phyloP scores from a whole-genome alignment of 2,113 vertebrate species.

The Rattus rattus region DNA sequence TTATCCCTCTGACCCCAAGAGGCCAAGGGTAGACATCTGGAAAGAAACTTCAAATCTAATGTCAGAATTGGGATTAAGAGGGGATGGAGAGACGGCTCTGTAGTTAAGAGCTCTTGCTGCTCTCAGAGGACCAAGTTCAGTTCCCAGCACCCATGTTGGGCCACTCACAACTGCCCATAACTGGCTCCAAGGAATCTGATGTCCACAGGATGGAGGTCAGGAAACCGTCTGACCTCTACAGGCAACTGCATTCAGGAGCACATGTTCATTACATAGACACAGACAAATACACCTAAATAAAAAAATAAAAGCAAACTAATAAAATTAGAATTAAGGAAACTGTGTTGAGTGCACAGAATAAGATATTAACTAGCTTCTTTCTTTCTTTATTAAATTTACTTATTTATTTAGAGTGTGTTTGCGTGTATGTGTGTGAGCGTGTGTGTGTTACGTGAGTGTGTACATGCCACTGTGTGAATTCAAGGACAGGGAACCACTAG shows the following conservation, averaged over 20 bases:
- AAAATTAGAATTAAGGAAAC: not conserved
- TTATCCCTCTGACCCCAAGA: not conserved
- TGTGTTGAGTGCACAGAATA: not conserved
- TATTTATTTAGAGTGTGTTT: not conserved
- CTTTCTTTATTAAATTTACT: not conserved
- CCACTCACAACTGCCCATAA: not conserved
- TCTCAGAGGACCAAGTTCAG: not conserved
- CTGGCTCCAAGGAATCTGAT: not conserved
- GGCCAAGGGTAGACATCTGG: not conserved
- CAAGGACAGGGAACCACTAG: not conserved
- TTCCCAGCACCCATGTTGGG: not conserved
- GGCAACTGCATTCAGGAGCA: not conserved
- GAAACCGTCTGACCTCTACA: not conserved
- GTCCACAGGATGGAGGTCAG: not conserved
- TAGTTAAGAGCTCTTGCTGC: too few species aligned
- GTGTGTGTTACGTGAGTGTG: not conserved
- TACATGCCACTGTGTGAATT: not conserved
- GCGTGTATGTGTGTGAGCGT: not conserved
- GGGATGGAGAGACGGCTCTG: not conserved
- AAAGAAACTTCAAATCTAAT: not conserved
- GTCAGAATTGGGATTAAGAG: conserved; percentile 16
- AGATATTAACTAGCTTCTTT: not conserved
- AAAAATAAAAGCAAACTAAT: not conserved
- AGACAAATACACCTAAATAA: not conserved
- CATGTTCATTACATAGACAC: not conserved